Conservation (phyloP, 2,888 invertebrate species). For the Pseudococcus longispinus region DNA sequence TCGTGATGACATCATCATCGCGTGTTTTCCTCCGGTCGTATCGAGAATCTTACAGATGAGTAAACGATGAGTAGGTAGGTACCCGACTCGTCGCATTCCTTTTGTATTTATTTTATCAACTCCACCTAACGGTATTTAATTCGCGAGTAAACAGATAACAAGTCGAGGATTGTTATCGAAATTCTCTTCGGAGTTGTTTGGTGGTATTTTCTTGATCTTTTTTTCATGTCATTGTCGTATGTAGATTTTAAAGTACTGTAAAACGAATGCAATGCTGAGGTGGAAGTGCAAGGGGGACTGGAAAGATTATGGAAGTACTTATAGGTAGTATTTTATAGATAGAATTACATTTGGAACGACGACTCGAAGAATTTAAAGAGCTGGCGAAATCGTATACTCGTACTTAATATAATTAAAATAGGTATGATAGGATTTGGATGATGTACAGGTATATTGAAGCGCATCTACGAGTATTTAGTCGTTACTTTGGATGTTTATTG, state of each 20-base stretch:
- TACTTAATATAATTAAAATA: background rate
- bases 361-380: background rate
- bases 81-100: background rate
- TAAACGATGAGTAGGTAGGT: background rate
- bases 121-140: background rate
- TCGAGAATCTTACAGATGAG: slow-evolving; percentile 13
- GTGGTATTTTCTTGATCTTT: background rate
- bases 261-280: too few relatives aligned
- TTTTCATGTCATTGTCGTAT: background rate
- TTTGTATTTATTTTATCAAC: slow-evolving; percentile 6
- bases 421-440: background rate
- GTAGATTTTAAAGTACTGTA: background rate
- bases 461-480: background rate
- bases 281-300: too few relatives aligned
- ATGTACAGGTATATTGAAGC: background rate
- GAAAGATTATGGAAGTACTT: background rate
- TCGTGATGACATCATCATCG: background rate
- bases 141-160: slow-evolving; percentile 34
- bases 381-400: too few relatives aligned
- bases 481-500: slow-evolving; percentile 1
- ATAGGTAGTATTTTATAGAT: background rate
- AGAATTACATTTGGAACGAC: background rate
- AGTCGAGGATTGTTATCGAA: background rate
- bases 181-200: background rate
- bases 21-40: background rate